These are phyloP conservation scores for Dicycla oo DNA, from an alignment of 2,888 invertebrate genomes.

Conservation along the genomic window DNA sequence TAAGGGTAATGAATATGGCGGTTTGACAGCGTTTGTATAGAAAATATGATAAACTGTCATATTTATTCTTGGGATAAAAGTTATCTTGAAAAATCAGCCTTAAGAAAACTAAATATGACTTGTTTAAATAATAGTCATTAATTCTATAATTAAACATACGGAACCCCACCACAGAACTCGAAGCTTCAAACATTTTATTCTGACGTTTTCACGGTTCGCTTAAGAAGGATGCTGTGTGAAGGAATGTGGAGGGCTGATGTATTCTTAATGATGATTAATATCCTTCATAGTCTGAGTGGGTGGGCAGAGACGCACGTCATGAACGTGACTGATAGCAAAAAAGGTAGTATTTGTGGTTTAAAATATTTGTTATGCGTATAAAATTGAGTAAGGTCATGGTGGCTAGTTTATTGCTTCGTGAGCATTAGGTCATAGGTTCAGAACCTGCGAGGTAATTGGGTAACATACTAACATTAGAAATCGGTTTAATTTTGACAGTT, in stretches of 20 bases:
- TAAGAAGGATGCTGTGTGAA: constrained; percentile 50
- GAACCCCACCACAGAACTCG: constrained; percentile 15
- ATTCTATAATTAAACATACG: constrained; percentile 11
- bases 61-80: no score
- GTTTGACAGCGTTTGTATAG: neutral
- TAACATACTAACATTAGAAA: no score
- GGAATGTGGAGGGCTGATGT: constrained; percentile 57
- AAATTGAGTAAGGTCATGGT: neutral
- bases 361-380: neutral
- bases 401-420: neutral
- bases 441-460: no score
- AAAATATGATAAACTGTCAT: neutral
- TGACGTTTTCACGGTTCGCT: constrained; percentile 51
- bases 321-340: constrained; percentile 11
- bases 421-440: no score
- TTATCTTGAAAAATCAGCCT: no score
- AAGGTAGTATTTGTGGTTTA: neutral
- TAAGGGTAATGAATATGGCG: no score
- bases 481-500: no score
- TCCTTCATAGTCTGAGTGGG: constrained; percentile 36
- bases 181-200: constrained; percentile 19
- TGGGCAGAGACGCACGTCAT: constrained; percentile 30
- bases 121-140: neutral
- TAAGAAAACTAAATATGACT: no score
- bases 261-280: constrained; percentile 67